Conservation (phyloP, 2,113 vertebrate genomes). For the Camelus dromedarius region DNA sequence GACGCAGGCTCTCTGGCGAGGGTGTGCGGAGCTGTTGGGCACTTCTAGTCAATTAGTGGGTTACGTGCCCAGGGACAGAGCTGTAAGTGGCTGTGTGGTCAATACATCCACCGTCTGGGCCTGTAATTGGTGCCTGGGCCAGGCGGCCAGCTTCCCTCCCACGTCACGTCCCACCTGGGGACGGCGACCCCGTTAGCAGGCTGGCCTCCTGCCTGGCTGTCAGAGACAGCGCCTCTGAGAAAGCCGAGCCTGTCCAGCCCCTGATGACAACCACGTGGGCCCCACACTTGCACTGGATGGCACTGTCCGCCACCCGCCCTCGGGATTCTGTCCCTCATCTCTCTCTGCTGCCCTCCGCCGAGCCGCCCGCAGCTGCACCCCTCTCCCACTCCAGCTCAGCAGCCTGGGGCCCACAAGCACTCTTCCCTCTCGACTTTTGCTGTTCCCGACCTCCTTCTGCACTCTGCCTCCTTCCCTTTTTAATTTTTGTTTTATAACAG, state of each 20-base stretch:
- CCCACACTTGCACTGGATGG: background rate
- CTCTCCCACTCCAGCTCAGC: background rate
- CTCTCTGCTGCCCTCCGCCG: background rate
- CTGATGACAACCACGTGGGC: fast-evolving
- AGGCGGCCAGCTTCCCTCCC: fast-evolving
- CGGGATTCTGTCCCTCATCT: background rate
- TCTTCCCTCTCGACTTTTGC: fast-evolving
- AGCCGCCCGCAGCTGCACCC: fast-evolving
- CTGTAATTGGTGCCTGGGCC: fast-evolving
- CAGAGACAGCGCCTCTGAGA: fast-evolving
- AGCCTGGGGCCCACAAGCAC: fast-evolving
- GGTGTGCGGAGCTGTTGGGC: fast-evolving
- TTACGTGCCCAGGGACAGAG: background rate
- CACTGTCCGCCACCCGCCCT: background rate
- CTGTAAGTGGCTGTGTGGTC: background rate
- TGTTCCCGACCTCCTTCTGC: background rate
- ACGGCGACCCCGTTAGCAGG: fast-evolving
- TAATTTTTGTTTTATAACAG: background rate
- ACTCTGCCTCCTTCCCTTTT: fast-evolving
- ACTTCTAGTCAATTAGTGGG: background rate
- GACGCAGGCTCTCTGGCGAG: fast-evolving
- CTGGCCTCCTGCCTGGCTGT: fast-evolving
- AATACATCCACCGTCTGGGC: fast-evolving
- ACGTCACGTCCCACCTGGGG: fast-evolving
- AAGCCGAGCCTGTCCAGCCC: background rate